Evolutionary conservation across 2,113 vertebrate genomes (phyloP).

Genomic region (Bubo blakistoni): DNA sequence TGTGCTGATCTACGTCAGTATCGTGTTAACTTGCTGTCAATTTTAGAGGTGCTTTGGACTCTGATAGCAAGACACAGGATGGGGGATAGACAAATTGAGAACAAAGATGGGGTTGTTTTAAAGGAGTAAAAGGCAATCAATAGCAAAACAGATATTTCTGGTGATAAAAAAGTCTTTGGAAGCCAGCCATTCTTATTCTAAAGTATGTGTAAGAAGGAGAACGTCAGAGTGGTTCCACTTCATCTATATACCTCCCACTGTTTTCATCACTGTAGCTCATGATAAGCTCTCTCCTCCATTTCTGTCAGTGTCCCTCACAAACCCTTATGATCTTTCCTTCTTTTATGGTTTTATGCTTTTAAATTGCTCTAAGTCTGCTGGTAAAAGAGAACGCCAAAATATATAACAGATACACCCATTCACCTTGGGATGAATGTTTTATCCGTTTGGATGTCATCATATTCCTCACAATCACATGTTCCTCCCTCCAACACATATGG

Average conservation of each 20-base stretch:
- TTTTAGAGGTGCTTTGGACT: neutral
- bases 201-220: neutral
- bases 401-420: constrained; percentile 50
- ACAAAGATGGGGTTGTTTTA: neutral
- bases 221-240: neutral
- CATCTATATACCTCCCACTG: constrained; percentile 34
- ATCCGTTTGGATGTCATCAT: constrained; percentile 36
- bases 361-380: neutral
- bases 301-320: constrained; percentile 8
- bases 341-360: constrained; percentile 24
- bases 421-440: constrained; percentile 56
- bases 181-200: neutral
- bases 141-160: neutral
- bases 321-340: neutral
- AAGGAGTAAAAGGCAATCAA: neutral
- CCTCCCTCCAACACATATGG: constrained; percentile 23
- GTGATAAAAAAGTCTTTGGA: neutral
- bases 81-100: neutral
- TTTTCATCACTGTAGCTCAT: constrained; percentile 37
- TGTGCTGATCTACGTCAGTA: neutral
- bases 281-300: constrained; percentile 7
- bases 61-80: neutral
- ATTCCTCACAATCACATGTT: constrained; percentile 28
- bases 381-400: constrained; percentile 31
- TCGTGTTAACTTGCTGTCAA: neutral